These are phyloP conservation scores for Galemys pyrenaicus DNA, from an alignment of 2,113 vertebrate species.

Conservation along the genomic window DNA sequence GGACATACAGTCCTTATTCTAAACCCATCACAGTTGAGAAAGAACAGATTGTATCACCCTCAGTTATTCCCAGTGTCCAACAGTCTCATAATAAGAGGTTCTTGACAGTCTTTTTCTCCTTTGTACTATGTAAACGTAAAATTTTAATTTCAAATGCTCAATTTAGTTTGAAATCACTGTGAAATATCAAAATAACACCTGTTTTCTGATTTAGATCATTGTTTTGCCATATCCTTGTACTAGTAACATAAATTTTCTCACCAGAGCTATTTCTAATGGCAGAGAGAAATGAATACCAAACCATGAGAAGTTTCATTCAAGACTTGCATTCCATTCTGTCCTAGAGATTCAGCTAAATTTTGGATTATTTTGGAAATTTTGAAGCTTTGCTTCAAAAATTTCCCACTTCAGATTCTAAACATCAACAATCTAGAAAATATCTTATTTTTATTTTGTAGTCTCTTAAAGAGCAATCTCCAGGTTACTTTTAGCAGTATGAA, in stretches of 20 bases:
- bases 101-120: background rate
- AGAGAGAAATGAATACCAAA: background rate
- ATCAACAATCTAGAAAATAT: conserved; percentile 3
- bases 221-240: background rate
- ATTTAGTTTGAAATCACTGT: background rate
- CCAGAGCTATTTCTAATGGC: background rate
- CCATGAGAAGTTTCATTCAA: fast-evolving
- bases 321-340: background rate
- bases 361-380: background rate
- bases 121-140: background rate
- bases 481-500: background rate
- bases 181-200: background rate
- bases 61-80: background rate
- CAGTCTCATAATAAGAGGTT: background rate
- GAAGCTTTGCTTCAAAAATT: background rate
- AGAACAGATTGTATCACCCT: background rate
- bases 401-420: background rate
- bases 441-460: background rate
- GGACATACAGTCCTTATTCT: background rate
- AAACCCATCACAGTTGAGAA: background rate
- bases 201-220: conserved; percentile 2
- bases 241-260: background rate
- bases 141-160: background rate
- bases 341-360: background rate
- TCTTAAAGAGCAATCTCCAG: background rate